phyloP scores from a whole-genome alignment of 2,888 invertebrate genomes.

The Rhyacophila evoluta region DNA sequence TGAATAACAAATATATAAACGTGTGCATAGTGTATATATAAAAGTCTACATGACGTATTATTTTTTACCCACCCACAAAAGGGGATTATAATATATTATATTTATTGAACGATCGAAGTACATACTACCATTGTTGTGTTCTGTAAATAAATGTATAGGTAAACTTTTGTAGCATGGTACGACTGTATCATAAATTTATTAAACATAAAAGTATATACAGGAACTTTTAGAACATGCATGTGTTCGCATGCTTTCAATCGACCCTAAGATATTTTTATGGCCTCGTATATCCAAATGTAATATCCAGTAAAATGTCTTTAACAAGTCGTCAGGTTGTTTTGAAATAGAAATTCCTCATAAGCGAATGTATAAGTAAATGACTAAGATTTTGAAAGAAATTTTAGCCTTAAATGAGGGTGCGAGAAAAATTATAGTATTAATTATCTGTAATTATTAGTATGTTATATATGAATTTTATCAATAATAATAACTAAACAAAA shows the following conservation, averaged over 20 bases:
- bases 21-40: no score
- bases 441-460: no score
- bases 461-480: no score
- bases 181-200: constrained; percentile 11
- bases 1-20: no score
- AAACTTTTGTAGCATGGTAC: constrained; percentile 19
- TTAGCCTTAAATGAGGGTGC: no score
- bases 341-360: background rate
- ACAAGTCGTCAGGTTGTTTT: background rate
- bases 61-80: no score
- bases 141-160: background rate
- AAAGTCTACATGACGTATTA: no score
- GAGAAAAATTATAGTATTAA: no score
- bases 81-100: no score
- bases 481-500: no score
- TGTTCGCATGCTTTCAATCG: constrained; percentile 22
- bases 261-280: constrained; percentile 23
- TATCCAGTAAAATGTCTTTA: background rate
- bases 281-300: background rate
- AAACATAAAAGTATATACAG: background rate
- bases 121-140: background rate
- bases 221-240: constrained; percentile 17
- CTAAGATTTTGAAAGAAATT: no score
- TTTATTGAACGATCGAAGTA: no score
- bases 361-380: background rate